Conservation (phyloP, 53 echinoderm and acorn worm genomes). For the Apostichopus leukothele region DNA sequence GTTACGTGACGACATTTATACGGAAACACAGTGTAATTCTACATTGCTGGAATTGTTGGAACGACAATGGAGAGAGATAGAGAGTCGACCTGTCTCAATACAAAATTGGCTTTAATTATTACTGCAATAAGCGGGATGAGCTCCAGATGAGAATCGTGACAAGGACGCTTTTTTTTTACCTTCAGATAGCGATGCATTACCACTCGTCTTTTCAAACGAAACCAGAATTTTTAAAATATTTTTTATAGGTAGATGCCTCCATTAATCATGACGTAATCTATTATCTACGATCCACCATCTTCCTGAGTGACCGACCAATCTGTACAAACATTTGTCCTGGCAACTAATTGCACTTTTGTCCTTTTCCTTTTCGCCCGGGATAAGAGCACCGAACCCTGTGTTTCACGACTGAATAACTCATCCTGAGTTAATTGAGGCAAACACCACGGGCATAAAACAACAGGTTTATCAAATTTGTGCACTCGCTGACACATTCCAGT, state of each 20-base stretch:
- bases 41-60: neutral
- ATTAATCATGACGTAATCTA: conserved; percentile 21
- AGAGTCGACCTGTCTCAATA: too few species aligned
- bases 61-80: neutral
- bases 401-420: conserved; percentile 1
- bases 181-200: too few species aligned
- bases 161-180: too few species aligned
- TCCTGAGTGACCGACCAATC: conserved; percentile 21
- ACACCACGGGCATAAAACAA: conserved; percentile 42
- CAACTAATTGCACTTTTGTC: neutral
- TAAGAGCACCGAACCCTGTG: neutral
- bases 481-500: conserved; percentile 8
- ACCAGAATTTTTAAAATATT: too few species aligned
- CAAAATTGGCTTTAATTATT: too few species aligned
- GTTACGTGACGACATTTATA: too few species aligned
- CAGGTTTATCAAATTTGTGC: conserved; percentile 45
- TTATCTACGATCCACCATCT: neutral
- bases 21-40: too few species aligned
- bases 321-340: conserved; percentile 21
- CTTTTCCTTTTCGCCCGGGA: neutral
- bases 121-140: too few species aligned
- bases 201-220: too few species aligned
- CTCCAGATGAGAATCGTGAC: too few species aligned
- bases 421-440: conserved; percentile 23
- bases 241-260: conserved; percentile 6